Percentiles rank a stretch among this genome's conserved stretches.
phyloP scores from a whole-genome alignment of 2,888 invertebrate genomes.

The Pherbina coryleti region DNA sequence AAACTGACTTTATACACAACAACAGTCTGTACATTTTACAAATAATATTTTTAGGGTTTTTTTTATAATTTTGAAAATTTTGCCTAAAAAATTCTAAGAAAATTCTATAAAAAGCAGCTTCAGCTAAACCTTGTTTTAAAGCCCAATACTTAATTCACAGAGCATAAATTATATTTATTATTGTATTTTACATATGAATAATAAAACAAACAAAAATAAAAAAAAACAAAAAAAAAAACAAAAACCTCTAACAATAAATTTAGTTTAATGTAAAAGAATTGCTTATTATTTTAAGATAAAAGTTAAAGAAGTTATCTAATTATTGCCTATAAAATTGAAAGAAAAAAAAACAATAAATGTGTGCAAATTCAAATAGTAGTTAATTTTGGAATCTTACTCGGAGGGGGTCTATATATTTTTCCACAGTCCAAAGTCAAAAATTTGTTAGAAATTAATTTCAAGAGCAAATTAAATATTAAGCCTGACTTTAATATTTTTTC shows the following conservation, averaged over 20 bases:
- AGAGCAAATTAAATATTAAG: no score
- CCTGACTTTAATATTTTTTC: no score
- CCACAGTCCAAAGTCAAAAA: no score
- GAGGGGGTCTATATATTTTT: no score
- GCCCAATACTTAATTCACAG: constrained; percentile 15
- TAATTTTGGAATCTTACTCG: neutral
- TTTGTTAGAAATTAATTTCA: no score
- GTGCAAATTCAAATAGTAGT: constrained; percentile 2
- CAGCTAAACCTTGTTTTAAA: constrained; percentile 10
- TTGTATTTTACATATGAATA: constrained; percentile 34
- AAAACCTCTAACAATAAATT: constrained; percentile 9
- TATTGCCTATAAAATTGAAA: neutral
- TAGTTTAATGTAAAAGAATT: constrained; percentile 20
- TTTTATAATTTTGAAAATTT: neutral
- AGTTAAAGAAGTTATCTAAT: neutral
- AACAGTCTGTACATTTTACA: neutral
- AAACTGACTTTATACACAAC: neutral
- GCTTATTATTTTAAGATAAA: constrained; percentile 1
- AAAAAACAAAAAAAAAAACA: neutral
- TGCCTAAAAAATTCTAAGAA: neutral
- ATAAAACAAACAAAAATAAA: neutral
- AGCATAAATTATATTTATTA: constrained; percentile 35
- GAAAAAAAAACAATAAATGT: constrained; percentile 1
- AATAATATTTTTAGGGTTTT: neutral
- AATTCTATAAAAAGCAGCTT: constrained; percentile 12